These are phyloP conservation scores for Calliopum simillimum DNA, from an alignment of 2,888 invertebrate genomes.

Conservation along the genomic window DNA sequence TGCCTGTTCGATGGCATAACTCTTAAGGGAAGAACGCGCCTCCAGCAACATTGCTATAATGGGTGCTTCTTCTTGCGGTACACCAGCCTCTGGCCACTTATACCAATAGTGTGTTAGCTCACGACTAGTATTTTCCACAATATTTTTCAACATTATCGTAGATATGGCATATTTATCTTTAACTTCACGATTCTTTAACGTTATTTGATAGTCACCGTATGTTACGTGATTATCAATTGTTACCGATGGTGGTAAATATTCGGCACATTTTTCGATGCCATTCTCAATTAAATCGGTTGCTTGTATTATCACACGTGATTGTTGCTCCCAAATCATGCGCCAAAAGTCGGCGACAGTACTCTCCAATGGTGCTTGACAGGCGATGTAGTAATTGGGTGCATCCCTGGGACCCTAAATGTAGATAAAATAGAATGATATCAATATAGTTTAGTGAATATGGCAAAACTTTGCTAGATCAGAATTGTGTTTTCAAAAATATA, in stretches of 20 bases:
- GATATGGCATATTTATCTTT: constrained; percentile 92
- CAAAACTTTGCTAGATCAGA: no score
- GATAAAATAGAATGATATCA: no score
- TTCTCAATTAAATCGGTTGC: constrained; percentile 90
- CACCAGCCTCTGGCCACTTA: constrained; percentile 88
- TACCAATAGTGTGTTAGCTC: constrained; percentile 95
- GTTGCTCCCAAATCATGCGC: constrained; percentile 97
- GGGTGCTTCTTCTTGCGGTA: constrained; percentile 85
- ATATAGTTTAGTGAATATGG: no score
- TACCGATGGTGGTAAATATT: constrained; percentile 92
- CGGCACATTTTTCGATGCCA: constrained; percentile 89
- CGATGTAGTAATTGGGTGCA: constrained; percentile 87
- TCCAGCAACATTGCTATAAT: constrained; percentile 89
- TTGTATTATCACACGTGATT: constrained; percentile 89
- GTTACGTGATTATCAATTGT: constrained; percentile 88
- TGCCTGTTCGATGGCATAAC: constrained; percentile 61
- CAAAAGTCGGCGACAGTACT: constrained; percentile 91
- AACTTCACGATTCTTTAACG: constrained; percentile 88
- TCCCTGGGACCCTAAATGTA: constrained; percentile 85
- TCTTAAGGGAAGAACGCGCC: constrained; percentile 72
- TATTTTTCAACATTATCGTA: constrained; percentile 83
- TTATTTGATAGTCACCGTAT: constrained; percentile 89
- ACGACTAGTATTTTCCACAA: constrained; percentile 84
- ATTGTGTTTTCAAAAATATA: no score
- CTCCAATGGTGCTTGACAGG: constrained; percentile 89